Evolutionary conservation across 1,140 invertebrate species (phyloP).

Genomic region (Aphis craccivora): DNA sequence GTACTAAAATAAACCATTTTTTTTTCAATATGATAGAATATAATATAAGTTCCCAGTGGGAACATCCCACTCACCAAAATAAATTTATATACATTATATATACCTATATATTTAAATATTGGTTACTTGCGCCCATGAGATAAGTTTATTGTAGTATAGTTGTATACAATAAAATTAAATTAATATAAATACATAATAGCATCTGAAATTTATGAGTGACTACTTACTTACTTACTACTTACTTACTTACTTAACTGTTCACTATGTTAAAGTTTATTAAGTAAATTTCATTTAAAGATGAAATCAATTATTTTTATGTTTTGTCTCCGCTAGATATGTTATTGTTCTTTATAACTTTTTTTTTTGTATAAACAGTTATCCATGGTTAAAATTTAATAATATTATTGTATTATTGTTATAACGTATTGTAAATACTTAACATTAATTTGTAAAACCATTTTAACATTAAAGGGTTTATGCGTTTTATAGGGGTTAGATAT

Average conservation of each 20-base stretch:
- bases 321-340: not conserved
- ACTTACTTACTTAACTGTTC: no score
- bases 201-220: not conserved
- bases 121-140: no score
- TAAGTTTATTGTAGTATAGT: no score
- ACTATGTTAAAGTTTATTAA: not conserved
- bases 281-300: not conserved
- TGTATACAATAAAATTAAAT: no score
- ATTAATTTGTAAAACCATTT: not conserved
- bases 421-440: not conserved
- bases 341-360: not conserved
- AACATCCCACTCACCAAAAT: no score
- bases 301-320: not conserved
- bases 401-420: not conserved
- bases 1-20: not conserved
- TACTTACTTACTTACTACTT: no score
- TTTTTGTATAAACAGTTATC: not conserved
- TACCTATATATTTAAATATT: no score
- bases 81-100: no score
- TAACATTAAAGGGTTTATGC: not conserved
- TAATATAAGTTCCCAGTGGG: no score
- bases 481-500: not conserved
- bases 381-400: not conserved
- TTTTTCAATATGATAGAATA: no score
- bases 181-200: no score